Conservation (phyloP, 1,140 invertebrate species). For the Aphelenchoides avenae region DNA sequence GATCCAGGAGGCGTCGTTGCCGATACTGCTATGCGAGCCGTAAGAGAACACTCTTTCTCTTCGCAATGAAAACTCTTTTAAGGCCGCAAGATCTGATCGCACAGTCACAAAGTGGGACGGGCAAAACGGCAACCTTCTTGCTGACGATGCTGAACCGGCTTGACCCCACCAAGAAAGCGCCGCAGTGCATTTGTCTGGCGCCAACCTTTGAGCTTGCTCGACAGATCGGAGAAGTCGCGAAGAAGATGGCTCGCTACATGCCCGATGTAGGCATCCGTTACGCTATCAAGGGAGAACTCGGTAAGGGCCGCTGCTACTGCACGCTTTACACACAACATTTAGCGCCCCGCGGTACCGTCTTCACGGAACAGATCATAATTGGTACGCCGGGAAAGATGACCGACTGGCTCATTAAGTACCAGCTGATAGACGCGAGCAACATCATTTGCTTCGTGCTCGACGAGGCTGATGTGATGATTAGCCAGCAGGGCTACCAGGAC, state of each 20-base stretch:
- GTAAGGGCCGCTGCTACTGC: constrained; percentile 17
- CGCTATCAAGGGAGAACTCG: constrained; percentile 80
- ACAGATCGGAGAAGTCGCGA: constrained; percentile 85
- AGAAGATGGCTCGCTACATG: constrained; percentile 86
- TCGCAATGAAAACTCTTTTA: constrained; percentile 19
- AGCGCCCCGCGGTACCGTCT: constrained; percentile 19
- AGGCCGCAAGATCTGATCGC: constrained; percentile 94
- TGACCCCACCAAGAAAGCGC: constrained; percentile 72
- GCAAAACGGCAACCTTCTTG: constrained; percentile 97
- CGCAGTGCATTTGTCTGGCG: constrained; percentile 82
- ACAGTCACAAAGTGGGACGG: constrained; percentile 96
- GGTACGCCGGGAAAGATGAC: constrained; percentile 46
- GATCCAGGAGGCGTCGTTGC: constrained; percentile 93
- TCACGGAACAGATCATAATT: constrained; percentile 83
- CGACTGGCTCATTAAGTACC: constrained; percentile 68
- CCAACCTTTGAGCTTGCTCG: constrained; percentile 95
- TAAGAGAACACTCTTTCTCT: constrained; percentile 15
- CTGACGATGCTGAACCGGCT: constrained; percentile 93
- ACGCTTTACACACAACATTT: constrained; percentile 9
- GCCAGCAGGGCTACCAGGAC: constrained; percentile 92
- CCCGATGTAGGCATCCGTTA: constrained; percentile 80
- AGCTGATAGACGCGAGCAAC: constrained; percentile 79
- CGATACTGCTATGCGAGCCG: constrained; percentile 83
- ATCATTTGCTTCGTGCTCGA: constrained; percentile 91
- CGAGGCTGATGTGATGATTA: constrained; percentile 99